Conservation (phyloP, 2,797 vertebrate genomes). For the Apogon talboti region DNA sequence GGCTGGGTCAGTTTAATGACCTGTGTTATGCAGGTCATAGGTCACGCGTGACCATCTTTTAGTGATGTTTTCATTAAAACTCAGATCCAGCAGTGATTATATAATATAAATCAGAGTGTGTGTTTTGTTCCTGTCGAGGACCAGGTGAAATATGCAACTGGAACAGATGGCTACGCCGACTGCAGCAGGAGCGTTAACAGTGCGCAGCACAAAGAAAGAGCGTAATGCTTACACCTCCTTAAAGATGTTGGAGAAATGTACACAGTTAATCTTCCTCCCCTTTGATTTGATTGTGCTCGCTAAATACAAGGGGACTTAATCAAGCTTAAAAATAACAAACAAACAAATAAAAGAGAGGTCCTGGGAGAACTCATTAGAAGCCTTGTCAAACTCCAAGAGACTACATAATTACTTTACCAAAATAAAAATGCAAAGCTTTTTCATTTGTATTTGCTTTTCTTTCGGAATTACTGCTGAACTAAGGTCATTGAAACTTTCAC, state of each 20-base stretch:
- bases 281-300: constrained; percentile 85
- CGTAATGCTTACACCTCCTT: constrained; percentile 63
- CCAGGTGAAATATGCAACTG: not conserved
- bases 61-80: not conserved
- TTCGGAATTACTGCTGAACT: constrained; percentile 83
- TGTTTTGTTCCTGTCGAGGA: not conserved
- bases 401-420: constrained; percentile 87
- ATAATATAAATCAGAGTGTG: not conserved
- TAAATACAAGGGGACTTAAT: constrained; percentile 89
- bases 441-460: constrained; percentile 81
- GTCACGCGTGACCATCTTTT: too few species aligned
- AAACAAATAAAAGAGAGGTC: constrained; percentile 87
- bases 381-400: constrained; percentile 89
- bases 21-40: too few species aligned
- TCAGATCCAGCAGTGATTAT: not conserved
- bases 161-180: constrained; percentile 12
- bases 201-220: constrained; percentile 29
- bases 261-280: constrained; percentile 80
- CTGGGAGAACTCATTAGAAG: constrained; percentile 89
- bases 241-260: constrained; percentile 73
- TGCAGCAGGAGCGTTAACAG: constrained; percentile 13
- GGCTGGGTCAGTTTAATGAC: too few species aligned
- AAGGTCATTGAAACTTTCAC: constrained; percentile 86
- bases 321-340: constrained; percentile 89
- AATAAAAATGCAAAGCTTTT: constrained; percentile 88